These are phyloP conservation scores for Ophthalmolycus amberensis DNA, from an alignment of 2,113 vertebrate species.

Conservation along the genomic window DNA sequence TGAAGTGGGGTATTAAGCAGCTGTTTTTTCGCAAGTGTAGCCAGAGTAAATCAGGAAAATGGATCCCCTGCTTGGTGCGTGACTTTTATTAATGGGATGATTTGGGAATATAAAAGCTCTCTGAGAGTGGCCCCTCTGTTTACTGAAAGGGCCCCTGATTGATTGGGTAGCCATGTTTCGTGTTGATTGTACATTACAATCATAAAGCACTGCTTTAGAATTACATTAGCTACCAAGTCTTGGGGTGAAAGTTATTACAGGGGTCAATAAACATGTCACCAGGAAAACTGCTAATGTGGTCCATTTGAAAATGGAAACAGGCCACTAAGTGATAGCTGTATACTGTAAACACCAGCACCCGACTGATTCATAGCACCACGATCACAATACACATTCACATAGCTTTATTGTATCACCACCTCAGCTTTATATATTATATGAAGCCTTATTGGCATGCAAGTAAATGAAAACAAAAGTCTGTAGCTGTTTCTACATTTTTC, in stretches of 20 bases:
- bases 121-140: constrained; percentile 72
- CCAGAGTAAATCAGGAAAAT: constrained; percentile 95
- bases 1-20: constrained; percentile 95
- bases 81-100: constrained; percentile 94
- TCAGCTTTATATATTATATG: constrained; percentile 4
- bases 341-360: constrained; percentile 42
- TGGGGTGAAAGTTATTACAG: constrained; percentile 63
- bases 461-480: constrained; percentile 8
- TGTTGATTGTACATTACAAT: constrained; percentile 69
- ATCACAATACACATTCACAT: constrained; percentile 36
- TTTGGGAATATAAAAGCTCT: constrained; percentile 86
- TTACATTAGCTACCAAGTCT: constrained; percentile 63
- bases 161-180: constrained; percentile 64
- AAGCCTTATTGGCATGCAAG: constrained; percentile 33
- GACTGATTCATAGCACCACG: constrained; percentile 59
- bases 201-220: constrained; percentile 69
- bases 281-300: constrained; percentile 74
- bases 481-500: constrained; percentile 18
- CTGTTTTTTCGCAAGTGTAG: constrained; percentile 89
- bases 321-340: constrained; percentile 39
- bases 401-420: not conserved
- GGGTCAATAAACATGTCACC: constrained; percentile 79
- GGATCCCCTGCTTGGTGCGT: constrained; percentile 87
- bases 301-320: constrained; percentile 64
- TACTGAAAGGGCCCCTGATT: constrained; percentile 77